Conservation (phyloP, 2,113 vertebrate species). For the Tangachromis dhanisi region DNA sequence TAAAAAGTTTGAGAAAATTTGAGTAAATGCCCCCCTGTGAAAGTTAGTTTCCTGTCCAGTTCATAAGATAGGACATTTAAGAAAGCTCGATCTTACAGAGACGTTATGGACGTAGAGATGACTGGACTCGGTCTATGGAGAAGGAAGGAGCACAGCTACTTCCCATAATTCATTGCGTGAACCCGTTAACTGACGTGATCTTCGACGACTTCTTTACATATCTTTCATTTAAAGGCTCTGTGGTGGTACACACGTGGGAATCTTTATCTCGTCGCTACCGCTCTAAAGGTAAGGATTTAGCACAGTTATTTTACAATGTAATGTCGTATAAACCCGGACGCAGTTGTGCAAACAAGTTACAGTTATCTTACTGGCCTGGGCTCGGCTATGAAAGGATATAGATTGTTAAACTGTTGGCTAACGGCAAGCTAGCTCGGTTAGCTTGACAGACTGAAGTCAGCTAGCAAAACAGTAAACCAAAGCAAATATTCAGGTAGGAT, state of each 20-base stretch:
- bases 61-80: not conserved
- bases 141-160: not conserved
- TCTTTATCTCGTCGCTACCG: not conserved
- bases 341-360: not conserved
- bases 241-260: conserved; percentile 40
- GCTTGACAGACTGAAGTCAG: not conserved
- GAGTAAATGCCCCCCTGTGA: not conserved
- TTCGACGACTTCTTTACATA: not conserved
- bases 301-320: fast-evolving
- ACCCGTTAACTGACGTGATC: not conserved
- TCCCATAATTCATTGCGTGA: conserved; percentile 38
- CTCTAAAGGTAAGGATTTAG: conserved; percentile 16
- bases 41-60: not conserved
- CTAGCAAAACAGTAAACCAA: not conserved
- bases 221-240: conserved; percentile 12
- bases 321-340: not conserved
- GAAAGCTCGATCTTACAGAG: not conserved
- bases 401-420: not conserved
- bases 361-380: fast-evolving
- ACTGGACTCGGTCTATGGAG: not conserved
- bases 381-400: not conserved
- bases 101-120: not conserved
- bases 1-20: not conserved
- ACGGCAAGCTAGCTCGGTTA: conserved; percentile 13
- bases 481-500: not conserved